These are phyloP conservation scores for Scolopax mira DNA, from an alignment of 2,113 vertebrate genomes.

Conservation along the genomic window DNA sequence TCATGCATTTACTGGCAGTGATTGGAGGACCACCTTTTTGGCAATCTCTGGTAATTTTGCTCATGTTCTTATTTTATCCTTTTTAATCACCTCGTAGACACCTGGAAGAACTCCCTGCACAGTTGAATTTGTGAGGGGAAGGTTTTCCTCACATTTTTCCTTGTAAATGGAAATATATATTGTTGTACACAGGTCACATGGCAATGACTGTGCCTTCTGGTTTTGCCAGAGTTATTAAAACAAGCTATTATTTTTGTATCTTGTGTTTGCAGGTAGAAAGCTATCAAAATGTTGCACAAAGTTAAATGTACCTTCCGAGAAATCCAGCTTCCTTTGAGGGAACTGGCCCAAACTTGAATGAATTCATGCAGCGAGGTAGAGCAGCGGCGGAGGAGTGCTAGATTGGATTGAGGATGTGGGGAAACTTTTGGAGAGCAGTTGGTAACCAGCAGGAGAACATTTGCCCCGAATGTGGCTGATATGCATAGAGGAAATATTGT, in stretches of 20 bases:
- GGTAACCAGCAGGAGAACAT: not conserved
- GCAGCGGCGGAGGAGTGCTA: not conserved
- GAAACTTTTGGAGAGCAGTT: not conserved
- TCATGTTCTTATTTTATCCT: slow-evolving; percentile 39
- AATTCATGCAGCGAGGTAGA: not conserved
- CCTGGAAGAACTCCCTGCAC: not conserved
- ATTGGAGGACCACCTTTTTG: slow-evolving; percentile 97
- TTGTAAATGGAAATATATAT: not conserved
- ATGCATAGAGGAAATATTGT: not conserved
- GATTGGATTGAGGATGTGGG: not conserved
- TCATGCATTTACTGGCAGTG: slow-evolving; percentile 97
- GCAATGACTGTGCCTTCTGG: not conserved
- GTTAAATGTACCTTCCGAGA: not conserved
- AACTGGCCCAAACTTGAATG: not conserved
- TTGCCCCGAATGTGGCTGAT: not conserved
- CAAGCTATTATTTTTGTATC: not conserved
- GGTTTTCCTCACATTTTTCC: not conserved
- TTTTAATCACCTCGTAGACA: not conserved
- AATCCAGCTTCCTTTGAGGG: not conserved
- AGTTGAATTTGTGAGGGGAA: not conserved
- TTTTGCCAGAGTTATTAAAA: not conserved
- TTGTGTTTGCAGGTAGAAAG: not conserved
- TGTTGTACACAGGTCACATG: not conserved
- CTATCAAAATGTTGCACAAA: not conserved
- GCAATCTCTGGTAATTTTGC: slow-evolving; percentile 93